Evolutionary conservation across 1,140 invertebrate species (phyloP).

Genomic region (Diprion similis): DNA sequence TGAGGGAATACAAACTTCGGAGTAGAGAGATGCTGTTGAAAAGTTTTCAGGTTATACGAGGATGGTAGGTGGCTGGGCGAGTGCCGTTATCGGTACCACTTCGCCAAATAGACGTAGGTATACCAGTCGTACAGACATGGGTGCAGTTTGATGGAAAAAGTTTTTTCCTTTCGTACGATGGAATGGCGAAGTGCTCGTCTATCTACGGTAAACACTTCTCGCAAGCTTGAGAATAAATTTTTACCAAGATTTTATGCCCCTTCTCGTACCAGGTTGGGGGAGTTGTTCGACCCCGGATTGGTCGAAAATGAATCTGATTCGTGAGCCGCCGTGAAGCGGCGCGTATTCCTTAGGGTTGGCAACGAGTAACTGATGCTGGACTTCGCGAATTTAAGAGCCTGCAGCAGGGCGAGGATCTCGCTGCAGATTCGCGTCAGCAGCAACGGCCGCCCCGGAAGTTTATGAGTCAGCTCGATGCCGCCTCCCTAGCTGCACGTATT

Average conservation of each 20-base stretch:
- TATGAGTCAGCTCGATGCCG: not conserved
- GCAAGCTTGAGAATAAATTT: not conserved
- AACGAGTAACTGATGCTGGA: no score
- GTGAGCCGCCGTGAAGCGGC: no score
- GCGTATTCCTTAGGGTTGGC: no score
- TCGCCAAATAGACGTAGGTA: not conserved
- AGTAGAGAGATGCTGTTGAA: no score
- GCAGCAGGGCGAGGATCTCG: no score
- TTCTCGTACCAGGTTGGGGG: no score
- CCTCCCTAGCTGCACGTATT: not conserved
- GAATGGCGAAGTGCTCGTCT: not conserved
- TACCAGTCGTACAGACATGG: not conserved
- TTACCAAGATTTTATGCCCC: not conserved
- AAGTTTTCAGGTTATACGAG: no score
- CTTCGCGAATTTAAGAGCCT: no score
- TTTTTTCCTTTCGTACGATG: not conserved
- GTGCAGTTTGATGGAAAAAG: conserved; percentile 1
- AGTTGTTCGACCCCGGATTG: no score
- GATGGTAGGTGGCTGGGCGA: not conserved
- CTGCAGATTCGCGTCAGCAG: not conserved
- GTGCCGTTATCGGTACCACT: not conserved
- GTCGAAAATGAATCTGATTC: no score
- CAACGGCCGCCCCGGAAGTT: not conserved
- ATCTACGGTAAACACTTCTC: not conserved
- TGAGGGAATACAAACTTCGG: no score